Conservation (phyloP, 2,113 vertebrate species). For the Monopterus albus region DNA sequence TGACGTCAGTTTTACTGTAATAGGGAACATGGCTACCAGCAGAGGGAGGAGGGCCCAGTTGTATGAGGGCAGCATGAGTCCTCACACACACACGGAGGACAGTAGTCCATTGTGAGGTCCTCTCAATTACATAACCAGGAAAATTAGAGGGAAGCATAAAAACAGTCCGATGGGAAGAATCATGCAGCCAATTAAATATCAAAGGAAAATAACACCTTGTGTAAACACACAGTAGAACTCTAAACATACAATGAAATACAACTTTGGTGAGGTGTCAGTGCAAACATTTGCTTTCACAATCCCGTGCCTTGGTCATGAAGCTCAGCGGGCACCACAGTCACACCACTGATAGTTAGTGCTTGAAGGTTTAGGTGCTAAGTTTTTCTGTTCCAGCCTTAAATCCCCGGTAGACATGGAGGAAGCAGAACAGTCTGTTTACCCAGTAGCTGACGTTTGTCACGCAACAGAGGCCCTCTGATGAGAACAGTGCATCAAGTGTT, state of each 20-base stretch:
- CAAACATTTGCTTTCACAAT: constrained; percentile 43
- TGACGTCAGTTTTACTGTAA: constrained; percentile 80
- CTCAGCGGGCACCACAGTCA: constrained; percentile 12
- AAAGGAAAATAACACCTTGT: constrained; percentile 62
- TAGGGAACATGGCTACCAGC: constrained; percentile 72
- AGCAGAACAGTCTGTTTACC: background rate
- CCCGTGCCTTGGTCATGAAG: constrained; percentile 19
- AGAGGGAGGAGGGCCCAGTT: constrained; percentile 52
- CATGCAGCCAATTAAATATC: constrained; percentile 68
- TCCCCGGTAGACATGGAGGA: constrained; percentile 22
- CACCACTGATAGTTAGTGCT: constrained; percentile 18
- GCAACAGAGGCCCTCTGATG: constrained; percentile 44
- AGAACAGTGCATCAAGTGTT: constrained; percentile 45
- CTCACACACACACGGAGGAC: constrained; percentile 47
- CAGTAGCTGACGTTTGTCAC: constrained; percentile 38
- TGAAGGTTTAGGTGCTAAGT: constrained; percentile 6
- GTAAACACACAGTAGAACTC: constrained; percentile 53
- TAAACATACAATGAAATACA: constrained; percentile 42
- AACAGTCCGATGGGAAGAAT: constrained; percentile 63
- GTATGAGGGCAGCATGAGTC: constrained; percentile 40
- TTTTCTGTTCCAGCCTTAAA: constrained; percentile 43
- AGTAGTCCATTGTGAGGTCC: constrained; percentile 74
- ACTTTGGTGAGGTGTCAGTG: constrained; percentile 55
- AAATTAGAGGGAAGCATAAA: constrained; percentile 70
- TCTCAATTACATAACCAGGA: constrained; percentile 75